Base-by-base conservation (phyloP, 2,888 invertebrate species). In the Tinea semifulvella region DNA sequence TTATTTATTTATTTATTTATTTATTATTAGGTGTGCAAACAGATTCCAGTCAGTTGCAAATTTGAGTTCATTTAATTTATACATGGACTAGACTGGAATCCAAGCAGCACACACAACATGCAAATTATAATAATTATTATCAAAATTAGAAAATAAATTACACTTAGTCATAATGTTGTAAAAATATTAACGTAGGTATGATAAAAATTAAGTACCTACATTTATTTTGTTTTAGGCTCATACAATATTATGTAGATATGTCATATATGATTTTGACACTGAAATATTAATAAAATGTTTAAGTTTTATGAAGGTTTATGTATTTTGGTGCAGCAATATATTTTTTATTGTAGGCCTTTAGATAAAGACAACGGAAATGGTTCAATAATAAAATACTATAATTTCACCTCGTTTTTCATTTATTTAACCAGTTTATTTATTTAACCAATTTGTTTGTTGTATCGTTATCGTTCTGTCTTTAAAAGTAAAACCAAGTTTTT, bases 391-490 rank as follows among this genome's bases (percentile, higher is more conserved):
- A 4, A 31, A 31, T 31, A 31, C 11, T 31, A 31, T 14, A 14
- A 31, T 2, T 31, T 31, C n/a, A 31, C 31, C 31, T 31, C 14
- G 31, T 31, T 31, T 31, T 13, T n/a, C n/a, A n/a, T n/a, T n/a
- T n/a, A n/a, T n/a, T n/a, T n/a, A n/a, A n/a, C n/a, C n/a, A n/a
- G n/a, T n/a, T n/a, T n/a, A n/a, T n/a, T n/a, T n/a, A n/a, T n/a
- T n/a, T n/a, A n/a, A n/a, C n/a, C n/a, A n/a, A n/a, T n/a, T n/a
- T n/a, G n/a, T n/a, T n/a, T n/a, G n/a, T n/a, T n/a, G n/a, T n/a
- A n/a, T n/a, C n/a, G n/a, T n/a, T n/a, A n/a, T n/a, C n/a, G n/a
- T n/a, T n/a, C n/a, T n/a, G n/a, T n/a, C n/a, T n/a, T n/a, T n/a
- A n/a, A n/a, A n/a, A n/a, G n/a, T n/a, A n/a, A n/a, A n/a, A n/a